phyloP scores from a whole-genome alignment of 2,113 vertebrate species.

The Oriolus oriolus region DNA sequence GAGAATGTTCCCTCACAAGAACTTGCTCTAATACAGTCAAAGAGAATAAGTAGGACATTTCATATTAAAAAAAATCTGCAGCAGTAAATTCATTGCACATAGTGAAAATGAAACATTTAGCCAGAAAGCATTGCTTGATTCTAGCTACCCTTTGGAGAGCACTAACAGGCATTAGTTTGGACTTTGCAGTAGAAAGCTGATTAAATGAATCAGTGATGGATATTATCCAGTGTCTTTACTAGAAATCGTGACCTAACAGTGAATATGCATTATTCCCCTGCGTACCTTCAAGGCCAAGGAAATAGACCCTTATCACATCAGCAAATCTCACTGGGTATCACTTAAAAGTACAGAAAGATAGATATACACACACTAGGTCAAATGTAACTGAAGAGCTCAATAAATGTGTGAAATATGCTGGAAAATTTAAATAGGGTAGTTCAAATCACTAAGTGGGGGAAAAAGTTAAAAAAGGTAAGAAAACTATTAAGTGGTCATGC shows the following conservation, averaged over 20 bases:
- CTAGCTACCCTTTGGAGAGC: background rate
- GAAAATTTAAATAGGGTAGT: background rate
- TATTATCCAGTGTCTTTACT: background rate
- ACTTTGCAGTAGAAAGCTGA: background rate
- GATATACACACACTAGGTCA: background rate
- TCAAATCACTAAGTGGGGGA: accelerated
- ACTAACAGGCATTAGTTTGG: background rate
- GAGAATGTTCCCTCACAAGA: background rate
- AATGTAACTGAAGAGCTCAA: background rate
- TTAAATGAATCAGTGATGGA: background rate
- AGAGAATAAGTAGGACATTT: background rate
- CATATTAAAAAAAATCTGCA: background rate
- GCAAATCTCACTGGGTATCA: background rate
- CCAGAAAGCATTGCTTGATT: background rate
- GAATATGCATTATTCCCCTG: background rate
- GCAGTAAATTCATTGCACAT: background rate
- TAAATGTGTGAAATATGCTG: background rate
- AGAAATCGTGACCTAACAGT: background rate
- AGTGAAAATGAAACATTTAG: background rate
- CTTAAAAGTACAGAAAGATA: background rate
- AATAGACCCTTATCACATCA: background rate
- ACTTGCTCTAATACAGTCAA: background rate
- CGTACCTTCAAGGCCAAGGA: background rate
- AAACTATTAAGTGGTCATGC: background rate
- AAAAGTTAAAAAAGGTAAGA: background rate